Conservation (phyloP, 2,797 vertebrate genomes). For the Takifugu rubripes region DNA sequence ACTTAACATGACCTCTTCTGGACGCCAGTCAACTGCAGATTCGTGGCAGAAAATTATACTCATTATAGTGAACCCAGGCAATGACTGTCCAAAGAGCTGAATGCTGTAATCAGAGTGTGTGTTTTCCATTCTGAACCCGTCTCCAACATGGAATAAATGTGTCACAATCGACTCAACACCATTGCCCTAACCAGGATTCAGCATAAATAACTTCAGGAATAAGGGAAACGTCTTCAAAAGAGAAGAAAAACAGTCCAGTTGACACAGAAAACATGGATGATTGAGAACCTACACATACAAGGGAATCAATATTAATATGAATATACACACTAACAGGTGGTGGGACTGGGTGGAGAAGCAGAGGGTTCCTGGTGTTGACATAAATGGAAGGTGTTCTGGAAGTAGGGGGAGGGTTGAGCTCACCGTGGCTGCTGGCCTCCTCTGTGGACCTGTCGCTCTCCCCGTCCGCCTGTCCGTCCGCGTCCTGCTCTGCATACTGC, state of each 20-base stretch:
- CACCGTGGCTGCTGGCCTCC: slow-evolving; percentile 74
- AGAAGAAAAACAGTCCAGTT: too few relatives aligned
- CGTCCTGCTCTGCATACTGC: slow-evolving; percentile 80
- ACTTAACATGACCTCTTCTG: not conserved
- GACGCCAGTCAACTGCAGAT: slow-evolving; percentile 5
- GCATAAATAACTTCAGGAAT: too few relatives aligned
- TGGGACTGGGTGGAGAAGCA: too few relatives aligned
- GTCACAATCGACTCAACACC: not conserved
- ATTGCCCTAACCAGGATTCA: not conserved
- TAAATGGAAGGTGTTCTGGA: too few relatives aligned
- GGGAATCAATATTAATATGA: too few relatives aligned
- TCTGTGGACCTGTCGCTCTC: slow-evolving; percentile 78
- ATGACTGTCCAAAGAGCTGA: not conserved
- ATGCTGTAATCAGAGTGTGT: slow-evolving; percentile 5
- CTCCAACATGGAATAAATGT: not conserved
- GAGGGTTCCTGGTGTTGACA: too few relatives aligned
- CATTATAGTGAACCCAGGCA: slow-evolving; percentile 31
- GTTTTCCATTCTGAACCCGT: not conserved
- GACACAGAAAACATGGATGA: too few relatives aligned
- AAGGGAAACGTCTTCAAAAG: too few relatives aligned
- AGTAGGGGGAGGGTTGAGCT: slow-evolving; percentile 12
- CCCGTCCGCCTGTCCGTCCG: slow-evolving; percentile 74
- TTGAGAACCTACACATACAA: too few relatives aligned
- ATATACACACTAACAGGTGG: too few relatives aligned
- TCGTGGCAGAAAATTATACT: slow-evolving; percentile 38